Evolutionary conservation across 2,888 invertebrate genomes (phyloP), one percentile per base, ranked within the genome.

Genomic region (Erebia ligea): DNA sequence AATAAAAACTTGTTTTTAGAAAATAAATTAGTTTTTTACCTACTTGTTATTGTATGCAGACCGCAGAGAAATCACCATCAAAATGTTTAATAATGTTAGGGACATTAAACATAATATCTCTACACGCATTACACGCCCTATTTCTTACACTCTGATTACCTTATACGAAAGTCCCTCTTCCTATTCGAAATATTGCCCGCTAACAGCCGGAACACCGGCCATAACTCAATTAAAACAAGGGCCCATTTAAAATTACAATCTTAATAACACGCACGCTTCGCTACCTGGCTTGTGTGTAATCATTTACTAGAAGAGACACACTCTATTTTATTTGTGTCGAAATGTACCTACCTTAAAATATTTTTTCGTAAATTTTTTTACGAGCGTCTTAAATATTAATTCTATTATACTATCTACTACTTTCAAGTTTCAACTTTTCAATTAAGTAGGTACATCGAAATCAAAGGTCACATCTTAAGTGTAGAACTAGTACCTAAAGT

Each of bases 221-320:
- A 82, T 90, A 92, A 91, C 92, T 90, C 88, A 90, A 92, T 92
- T 91, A 90, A 90, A 92, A 90, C 86, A 85, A 88, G 86, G 82
- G 81, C 80, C 79, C 79, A 81, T 86, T 89, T 88, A 86, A 86
- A 89, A 88, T 87, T 85, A 85, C 82, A 83, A 80, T 84, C 82
- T 86, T 88, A 89, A 88, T 88, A 89, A 88, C 86, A 84, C 83
- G 83, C 85, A 81, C 75, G 84, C 79, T 81, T 80, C 81, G 88
- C 89, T 90, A 89, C 89, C 86, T 87, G 84, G 81, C 81, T 86
- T 84, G 83, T 75, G 72, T 72, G 70, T 71, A 72, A 76, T 9
- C 40, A 65, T 80, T 73, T 62, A 75, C 84, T 86, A 75, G 88
- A 89, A 81, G 78, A 59, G 69, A 62, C 62, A 34, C 25, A 4